A percentile compares a stretch with the other conserved stretches of the same genome.
These are phyloP conservation scores for Nixonia krombeini DNA, from an alignment of 1,140 invertebrate species.

Conservation along the genomic window DNA sequence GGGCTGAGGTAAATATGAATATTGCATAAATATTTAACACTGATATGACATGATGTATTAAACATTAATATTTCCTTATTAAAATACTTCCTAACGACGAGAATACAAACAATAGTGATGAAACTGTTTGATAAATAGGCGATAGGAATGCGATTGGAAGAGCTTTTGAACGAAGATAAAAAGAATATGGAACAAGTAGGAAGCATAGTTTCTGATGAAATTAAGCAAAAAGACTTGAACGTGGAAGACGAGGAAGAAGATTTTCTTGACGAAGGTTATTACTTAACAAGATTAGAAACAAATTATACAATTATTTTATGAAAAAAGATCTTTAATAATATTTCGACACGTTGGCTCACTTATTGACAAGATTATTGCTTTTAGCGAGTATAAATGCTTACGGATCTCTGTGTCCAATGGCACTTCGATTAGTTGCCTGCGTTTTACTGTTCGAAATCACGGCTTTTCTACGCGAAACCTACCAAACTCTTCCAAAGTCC, in stretches of 20 bases:
- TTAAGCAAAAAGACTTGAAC: constrained; percentile 86
- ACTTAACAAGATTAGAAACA: neutral
- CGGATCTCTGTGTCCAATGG: constrained; percentile 91
- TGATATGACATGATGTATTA: neutral
- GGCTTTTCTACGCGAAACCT: constrained; percentile 96
- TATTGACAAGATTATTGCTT: constrained; percentile 38
- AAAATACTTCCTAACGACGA: no score
- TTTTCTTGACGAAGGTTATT: constrained; percentile 97
- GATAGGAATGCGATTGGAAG: constrained; percentile 89
- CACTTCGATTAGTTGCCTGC: constrained; percentile 92
- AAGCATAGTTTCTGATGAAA: constrained; percentile 83
- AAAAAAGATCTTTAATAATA: no score
- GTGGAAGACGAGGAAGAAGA: constrained; percentile 97
- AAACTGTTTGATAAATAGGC: constrained; percentile 71
- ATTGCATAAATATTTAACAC: constrained; percentile 9
- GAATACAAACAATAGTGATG: neutral
- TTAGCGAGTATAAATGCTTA: constrained; percentile 88
- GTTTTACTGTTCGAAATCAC: constrained; percentile 96
- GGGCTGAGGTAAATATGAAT: constrained; percentile 88
- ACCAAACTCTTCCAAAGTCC: constrained; percentile 84
- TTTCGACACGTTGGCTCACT: no score
- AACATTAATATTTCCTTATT: no score
- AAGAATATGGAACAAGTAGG: constrained; percentile 79
- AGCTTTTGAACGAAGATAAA: constrained; percentile 83
- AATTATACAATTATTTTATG: no score